Percentiles rank a stretch among this genome's conserved stretches.
These are phyloP conservation scores for Neodontobutis hainanensis DNA, from an alignment of 2,113 vertebrate genomes.

Conservation along the genomic window DNA sequence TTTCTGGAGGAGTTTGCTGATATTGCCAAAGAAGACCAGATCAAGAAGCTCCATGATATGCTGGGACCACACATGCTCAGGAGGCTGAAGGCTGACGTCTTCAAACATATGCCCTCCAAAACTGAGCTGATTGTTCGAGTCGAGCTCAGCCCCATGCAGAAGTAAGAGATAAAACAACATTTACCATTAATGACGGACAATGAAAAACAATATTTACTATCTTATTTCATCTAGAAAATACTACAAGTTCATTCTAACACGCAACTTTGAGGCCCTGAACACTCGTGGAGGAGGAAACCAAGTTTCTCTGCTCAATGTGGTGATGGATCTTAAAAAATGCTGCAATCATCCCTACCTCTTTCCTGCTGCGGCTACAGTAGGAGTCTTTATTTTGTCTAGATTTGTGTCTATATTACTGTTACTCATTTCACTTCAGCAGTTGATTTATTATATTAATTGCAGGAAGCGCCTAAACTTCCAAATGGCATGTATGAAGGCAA, in stretches of 20 bases:
- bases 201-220: background rate
- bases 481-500: conserved; percentile 98
- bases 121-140: conserved; percentile 96
- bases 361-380: conserved; percentile 92
- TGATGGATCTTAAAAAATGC: conserved; percentile 99
- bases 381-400: background rate
- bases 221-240: conserved; percentile 85
- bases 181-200: background rate
- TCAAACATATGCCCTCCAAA: conserved; percentile 99
- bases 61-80: conserved; percentile 96
- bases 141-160: conserved; percentile 97
- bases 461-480: conserved; percentile 98
- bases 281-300: conserved; percentile 95
- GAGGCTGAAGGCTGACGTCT: conserved; percentile 96
- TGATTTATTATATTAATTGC: conserved; percentile 9
- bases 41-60: conserved; percentile 98
- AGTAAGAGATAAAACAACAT: conserved; percentile 78
- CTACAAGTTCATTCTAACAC: conserved; percentile 96
- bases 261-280: conserved; percentile 96
- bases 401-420: background rate
- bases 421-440: background rate
- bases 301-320: conserved; percentile 94
- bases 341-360: conserved; percentile 99
- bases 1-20: conserved; percentile 98
- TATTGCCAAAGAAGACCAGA: conserved; percentile 98